phyloP scores from a whole-genome alignment of 2,113 vertebrate species.

The Hippocampus zosterae region DNA sequence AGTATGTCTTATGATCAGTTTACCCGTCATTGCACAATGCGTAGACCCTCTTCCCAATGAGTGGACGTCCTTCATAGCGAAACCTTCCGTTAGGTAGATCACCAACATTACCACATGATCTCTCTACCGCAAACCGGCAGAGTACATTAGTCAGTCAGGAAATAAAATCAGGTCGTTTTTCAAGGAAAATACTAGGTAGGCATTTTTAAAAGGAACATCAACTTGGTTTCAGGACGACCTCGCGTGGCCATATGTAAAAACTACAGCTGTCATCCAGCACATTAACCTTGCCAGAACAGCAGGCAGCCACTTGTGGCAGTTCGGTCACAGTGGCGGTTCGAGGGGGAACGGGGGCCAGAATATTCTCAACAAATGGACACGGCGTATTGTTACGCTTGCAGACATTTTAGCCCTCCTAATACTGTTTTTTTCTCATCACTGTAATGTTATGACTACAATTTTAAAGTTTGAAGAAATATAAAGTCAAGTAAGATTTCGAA shows the following conservation, averaged over 20 bases:
- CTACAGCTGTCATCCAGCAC: too few species aligned
- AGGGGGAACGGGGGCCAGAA: too few species aligned
- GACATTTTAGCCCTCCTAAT: too few species aligned
- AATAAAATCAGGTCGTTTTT: background rate
- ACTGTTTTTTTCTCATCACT: too few species aligned
- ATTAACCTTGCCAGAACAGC: background rate
- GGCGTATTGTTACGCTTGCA: too few species aligned
- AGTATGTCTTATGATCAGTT: constrained; percentile 9
- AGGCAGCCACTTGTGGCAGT: background rate
- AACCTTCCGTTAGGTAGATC: constrained; percentile 53
- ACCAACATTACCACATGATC: constrained; percentile 47
- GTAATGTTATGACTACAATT: too few species aligned
- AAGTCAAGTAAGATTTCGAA: too few species aligned
- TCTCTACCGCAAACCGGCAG: constrained; percentile 29
- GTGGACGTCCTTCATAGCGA: constrained; percentile 23
- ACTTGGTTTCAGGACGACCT: background rate
- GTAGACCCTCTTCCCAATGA: constrained; percentile 41
- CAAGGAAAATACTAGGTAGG: background rate
- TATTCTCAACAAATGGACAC: too few species aligned
- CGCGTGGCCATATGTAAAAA: background rate
- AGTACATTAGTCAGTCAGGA: background rate
- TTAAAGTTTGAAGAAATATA: too few species aligned
- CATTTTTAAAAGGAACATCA: too few species aligned
- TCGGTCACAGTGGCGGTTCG: too few species aligned
- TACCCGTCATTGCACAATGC: constrained; percentile 61